These are phyloP conservation scores for Ceratotherium simum DNA, from an alignment of 2,113 vertebrate species.

Conservation along the genomic window DNA sequence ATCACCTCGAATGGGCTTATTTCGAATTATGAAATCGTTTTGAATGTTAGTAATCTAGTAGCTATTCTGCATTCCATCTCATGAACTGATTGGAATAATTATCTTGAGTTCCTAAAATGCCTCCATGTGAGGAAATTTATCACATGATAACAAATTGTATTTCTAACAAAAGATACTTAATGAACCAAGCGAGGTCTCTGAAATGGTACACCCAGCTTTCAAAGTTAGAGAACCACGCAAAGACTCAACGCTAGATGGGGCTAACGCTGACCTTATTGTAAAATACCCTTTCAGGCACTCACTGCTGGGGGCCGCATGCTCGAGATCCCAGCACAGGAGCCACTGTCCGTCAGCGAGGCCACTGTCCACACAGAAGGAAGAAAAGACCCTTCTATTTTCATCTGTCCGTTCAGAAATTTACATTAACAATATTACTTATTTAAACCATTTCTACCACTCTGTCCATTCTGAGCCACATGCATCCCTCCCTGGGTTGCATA, in stretches of 20 bases:
- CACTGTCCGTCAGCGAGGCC: not conserved
- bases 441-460: not conserved
- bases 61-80: not conserved
- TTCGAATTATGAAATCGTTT: slow-evolving; percentile 31
- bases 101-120: not conserved
- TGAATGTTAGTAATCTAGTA: slow-evolving; percentile 12
- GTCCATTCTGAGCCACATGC: not conserved
- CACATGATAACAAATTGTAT: slow-evolving; percentile 14
- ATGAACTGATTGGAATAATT: slow-evolving; percentile 1
- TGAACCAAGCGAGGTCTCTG: not conserved
- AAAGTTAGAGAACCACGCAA: slow-evolving; percentile 12
- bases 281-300: not conserved
- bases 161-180: slow-evolving; percentile 36
- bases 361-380: not conserved
- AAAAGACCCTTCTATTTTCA: not conserved
- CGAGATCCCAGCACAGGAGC: not conserved
- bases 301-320: not conserved
- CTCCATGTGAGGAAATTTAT: not conserved
- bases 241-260: not conserved
- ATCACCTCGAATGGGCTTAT: not conserved
- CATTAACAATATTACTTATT: not conserved
- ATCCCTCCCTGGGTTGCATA: not conserved
- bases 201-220: not conserved
- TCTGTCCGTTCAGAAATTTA: not conserved
- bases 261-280: not conserved